A percentile compares a stretch with the other conserved stretches of the same genome.
Evolutionary conservation across 2,888 invertebrate genomes (phyloP).

Genomic region (Glaucopsyche alexis): DNA sequence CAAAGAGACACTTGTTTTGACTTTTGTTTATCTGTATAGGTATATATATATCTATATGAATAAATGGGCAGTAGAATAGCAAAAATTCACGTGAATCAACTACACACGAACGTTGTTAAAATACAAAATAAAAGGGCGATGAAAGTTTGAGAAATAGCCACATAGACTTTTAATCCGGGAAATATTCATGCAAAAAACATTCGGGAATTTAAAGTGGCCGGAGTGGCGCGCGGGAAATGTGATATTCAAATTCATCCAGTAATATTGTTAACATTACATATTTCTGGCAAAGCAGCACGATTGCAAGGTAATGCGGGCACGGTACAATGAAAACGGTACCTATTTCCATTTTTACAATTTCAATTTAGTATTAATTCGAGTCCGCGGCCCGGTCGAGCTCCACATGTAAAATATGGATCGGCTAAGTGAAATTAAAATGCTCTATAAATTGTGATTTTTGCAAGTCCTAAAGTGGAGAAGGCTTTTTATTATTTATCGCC

Average conservation of each 20-base stretch:
- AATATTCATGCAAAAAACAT: slow-evolving; percentile 29
- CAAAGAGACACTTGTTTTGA: too few relatives aligned
- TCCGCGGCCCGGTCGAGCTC: slow-evolving; percentile 71
- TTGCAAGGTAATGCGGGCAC: slow-evolving; percentile 55
- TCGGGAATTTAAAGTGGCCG: slow-evolving; percentile 27
- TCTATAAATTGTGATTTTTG: slow-evolving; percentile 81
- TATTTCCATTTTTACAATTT: slow-evolving; percentile 81
- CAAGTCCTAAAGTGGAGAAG: slow-evolving; percentile 80
- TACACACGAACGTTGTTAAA: slow-evolving; percentile 9
- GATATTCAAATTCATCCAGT: slow-evolving; percentile 50
- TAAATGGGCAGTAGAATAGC: not conserved
- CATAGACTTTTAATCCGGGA: slow-evolving; percentile 29
- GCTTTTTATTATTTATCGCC: slow-evolving; percentile 79
- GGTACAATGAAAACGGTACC: slow-evolving; percentile 66
- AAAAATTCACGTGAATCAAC: slow-evolving; percentile 18
- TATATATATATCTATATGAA: too few relatives aligned
- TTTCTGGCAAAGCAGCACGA: slow-evolving; percentile 54
- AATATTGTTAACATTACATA: slow-evolving; percentile 65
- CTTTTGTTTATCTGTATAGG: too few relatives aligned
- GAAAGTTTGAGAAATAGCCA: slow-evolving; percentile 24
- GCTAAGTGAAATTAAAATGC: slow-evolving; percentile 81
- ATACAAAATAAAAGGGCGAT: slow-evolving; percentile 22
- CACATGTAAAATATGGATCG: slow-evolving; percentile 81
- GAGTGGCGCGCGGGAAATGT: slow-evolving; percentile 28
- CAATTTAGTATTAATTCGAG: slow-evolving; percentile 80